These are phyloP conservation scores for Polypterus senegalus DNA, from an alignment of 2,113 vertebrate genomes.

Conservation along the genomic window DNA sequence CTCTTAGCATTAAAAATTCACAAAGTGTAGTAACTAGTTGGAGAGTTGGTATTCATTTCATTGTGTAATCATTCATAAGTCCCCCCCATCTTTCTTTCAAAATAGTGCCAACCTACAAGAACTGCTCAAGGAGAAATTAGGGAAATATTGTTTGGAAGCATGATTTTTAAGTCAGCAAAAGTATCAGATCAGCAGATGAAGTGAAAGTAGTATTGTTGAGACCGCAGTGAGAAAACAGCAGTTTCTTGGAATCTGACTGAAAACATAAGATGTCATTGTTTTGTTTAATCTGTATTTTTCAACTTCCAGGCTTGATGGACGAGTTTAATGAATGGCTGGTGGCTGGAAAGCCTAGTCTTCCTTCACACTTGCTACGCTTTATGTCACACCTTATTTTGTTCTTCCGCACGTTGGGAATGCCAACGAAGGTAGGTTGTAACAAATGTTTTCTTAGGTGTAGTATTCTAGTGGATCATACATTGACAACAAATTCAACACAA, in stretches of 20 bases:
- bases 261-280: too few relatives aligned
- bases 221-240: too few relatives aligned
- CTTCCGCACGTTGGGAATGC: constrained; percentile 75
- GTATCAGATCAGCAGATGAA: too few relatives aligned
- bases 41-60: background rate
- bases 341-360: constrained; percentile 55
- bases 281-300: background rate
- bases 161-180: too few relatives aligned
- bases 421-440: constrained; percentile 62
- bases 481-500: constrained; percentile 17
- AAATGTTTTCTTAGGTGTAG: background rate
- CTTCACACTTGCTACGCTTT: constrained; percentile 80
- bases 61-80: constrained; percentile 14
- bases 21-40: too few relatives aligned
- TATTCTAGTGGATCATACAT: constrained; percentile 20
- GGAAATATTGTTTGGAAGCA: constrained; percentile 9
- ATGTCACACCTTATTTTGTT: constrained; percentile 88
- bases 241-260: too few relatives aligned
- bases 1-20: too few relatives aligned
- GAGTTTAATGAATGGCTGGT: constrained; percentile 83
- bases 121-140: background rate
- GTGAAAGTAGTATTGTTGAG: too few relatives aligned
- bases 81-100: background rate
- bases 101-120: too few relatives aligned
- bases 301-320: constrained; percentile 67